phyloP scores from a whole-genome alignment of 2,797 vertebrate genomes.

The Scolopax bukidnonensis region DNA sequence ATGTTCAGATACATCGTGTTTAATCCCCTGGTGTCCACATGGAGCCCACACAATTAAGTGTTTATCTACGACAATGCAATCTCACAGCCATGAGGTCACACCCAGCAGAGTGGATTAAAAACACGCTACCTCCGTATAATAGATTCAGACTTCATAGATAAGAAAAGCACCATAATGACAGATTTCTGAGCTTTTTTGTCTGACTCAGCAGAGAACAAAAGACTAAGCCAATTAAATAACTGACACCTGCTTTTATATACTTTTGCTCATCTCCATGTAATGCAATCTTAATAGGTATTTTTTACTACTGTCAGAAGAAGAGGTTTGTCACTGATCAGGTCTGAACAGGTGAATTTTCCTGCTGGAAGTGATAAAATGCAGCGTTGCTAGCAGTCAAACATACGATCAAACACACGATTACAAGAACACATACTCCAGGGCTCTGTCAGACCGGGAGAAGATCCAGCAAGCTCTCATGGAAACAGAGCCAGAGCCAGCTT shows the following conservation, averaged over 20 bases:
- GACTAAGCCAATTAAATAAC: constrained; percentile 14
- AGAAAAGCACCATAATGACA: neutral
- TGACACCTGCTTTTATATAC: neutral
- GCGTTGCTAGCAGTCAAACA: neutral
- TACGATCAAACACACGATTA: neutral
- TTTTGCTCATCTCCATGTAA: neutral
- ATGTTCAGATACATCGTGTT: rapidly evolving
- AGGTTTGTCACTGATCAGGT: neutral
- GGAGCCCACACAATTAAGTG: neutral
- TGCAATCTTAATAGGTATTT: neutral
- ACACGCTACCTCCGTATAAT: neutral
- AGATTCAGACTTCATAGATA: neutral
- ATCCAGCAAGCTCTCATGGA: neutral
- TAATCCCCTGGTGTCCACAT: neutral
- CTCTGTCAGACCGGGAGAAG: neutral
- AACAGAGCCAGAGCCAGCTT: neutral
- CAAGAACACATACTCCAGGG: neutral
- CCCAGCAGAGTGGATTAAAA: neutral
- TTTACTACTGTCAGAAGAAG: neutral
- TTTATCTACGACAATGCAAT: neutral
- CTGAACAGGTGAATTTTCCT: neutral
- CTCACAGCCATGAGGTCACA: neutral
- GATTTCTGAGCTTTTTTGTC: neutral
- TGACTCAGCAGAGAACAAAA: constrained; percentile 48
- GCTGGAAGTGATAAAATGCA: neutral